phyloP scores from a whole-genome alignment of 2,113 vertebrate genomes.

The Typhlomys cinereus region DNA sequence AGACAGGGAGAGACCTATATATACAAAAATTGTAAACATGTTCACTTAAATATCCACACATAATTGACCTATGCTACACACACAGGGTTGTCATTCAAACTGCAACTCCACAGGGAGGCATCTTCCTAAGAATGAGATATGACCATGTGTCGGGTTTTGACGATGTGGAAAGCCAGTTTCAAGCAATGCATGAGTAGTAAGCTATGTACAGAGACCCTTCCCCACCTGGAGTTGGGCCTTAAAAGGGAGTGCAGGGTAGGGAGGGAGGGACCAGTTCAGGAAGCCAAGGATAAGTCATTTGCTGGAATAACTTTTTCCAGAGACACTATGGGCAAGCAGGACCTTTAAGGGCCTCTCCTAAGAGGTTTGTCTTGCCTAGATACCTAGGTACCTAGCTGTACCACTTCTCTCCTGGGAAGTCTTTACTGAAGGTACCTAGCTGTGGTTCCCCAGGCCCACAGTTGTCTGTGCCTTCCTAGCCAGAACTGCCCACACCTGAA shows the following conservation, averaged over 20 bases:
- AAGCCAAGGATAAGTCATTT: conserved; percentile 23
- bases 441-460: background rate
- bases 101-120: conserved; percentile 74
- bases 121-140: conserved; percentile 62
- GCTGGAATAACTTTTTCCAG: background rate
- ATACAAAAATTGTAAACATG: conserved; percentile 89
- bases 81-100: conserved; percentile 77
- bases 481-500: background rate
- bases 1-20: conserved; percentile 73
- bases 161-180: conserved; percentile 70
- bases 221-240: conserved; percentile 20
- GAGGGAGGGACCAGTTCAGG: background rate
- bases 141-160: conserved; percentile 59
- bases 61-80: conserved; percentile 75
- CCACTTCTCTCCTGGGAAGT: background rate
- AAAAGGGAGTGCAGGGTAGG: background rate
- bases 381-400: background rate
- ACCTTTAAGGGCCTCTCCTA: background rate
- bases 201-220: conserved; percentile 9
- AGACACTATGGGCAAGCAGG: background rate
- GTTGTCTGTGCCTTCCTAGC: conserved; percentile 26
- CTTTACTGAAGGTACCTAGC: conserved; percentile 7
- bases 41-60: conserved; percentile 78
- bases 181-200: conserved; percentile 64
- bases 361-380: background rate